phyloP scores from a whole-genome alignment of 2,888 invertebrate genomes.

The Ectemnius continuus region DNA sequence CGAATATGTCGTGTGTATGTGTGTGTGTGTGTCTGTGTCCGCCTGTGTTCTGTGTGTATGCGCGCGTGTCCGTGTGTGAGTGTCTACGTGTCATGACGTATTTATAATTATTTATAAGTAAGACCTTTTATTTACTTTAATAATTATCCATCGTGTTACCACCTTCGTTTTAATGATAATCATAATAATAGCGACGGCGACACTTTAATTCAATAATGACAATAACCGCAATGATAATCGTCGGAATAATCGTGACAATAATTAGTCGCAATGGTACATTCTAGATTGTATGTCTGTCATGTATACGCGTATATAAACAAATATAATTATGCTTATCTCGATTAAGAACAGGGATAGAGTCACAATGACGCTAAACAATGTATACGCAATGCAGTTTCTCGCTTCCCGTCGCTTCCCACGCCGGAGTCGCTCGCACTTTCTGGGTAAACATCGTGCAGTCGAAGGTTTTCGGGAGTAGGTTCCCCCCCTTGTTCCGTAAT shows the following conservation, averaged over 20 bases:
- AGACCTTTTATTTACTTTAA: slow-evolving; percentile 60
- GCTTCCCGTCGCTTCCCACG: slow-evolving; percentile 28
- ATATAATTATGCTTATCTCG: slow-evolving; percentile 61
- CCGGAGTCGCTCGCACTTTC: slow-evolving; percentile 14
- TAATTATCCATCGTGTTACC: slow-evolving; percentile 52
- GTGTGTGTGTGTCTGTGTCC: too few species aligned
- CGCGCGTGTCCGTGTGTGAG: too few species aligned
- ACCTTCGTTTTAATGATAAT: slow-evolving; percentile 47
- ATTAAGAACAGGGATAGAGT: slow-evolving; percentile 60
- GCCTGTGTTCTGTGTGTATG: too few species aligned
- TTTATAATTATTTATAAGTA: slow-evolving; percentile 65
- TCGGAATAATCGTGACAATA: slow-evolving; percentile 32
- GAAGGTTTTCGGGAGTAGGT: slow-evolving; percentile 62
- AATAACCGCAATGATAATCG: slow-evolving; percentile 40
- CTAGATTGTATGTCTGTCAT: slow-evolving; percentile 43
- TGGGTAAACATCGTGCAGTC: slow-evolving; percentile 61
- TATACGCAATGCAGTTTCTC: slow-evolving; percentile 27
- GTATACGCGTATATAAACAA: slow-evolving; percentile 58
- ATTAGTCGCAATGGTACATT: slow-evolving; percentile 34
- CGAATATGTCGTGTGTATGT: slow-evolving; percentile 47
- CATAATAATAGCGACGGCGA: slow-evolving; percentile 48
- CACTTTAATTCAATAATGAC: slow-evolving; percentile 44
- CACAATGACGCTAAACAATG: slow-evolving; percentile 63
- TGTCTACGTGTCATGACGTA: slow-evolving; percentile 45
- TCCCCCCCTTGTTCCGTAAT: slow-evolving; percentile 50